Base-by-base conservation (phyloP, 1,140 invertebrate species). In the Panagrolaimus sp. region DNA sequence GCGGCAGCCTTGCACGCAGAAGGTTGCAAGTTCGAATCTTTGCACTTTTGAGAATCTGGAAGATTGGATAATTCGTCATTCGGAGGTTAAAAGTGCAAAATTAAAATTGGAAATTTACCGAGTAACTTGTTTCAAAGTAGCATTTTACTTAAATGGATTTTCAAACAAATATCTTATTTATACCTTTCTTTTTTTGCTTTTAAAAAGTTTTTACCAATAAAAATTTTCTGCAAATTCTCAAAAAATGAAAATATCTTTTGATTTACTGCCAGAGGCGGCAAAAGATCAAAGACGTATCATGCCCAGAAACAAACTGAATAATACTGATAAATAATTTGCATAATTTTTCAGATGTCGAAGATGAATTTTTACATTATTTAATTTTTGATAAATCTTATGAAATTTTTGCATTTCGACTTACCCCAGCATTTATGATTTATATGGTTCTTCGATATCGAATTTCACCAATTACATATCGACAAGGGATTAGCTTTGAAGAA, bases 351-450 rank as follows among this genome's bases (percentile, higher is more conserved):
- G 70, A 10, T 24, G 32, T 21, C 14, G 70, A 71, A 47, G 68
- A 71, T n/a, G 24, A 52, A 24, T 72, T 71, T 26, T 43, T 71
- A 1, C 46, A 44, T 26, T 21, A 48, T 12, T 32, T 71, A 17
- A 43, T 71, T 1, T 26, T 43, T 26, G 17, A 63, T 26, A 17
- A 17, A 3, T 43, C 32, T 0, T 24, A 28, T 8, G 46, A 68
- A 28, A 38, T 74, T 43, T 28, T 62, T 14, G 26, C 44, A 17
- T 77, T 79, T 63, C 69, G 66, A 7, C 65, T 79, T n/a, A 67
- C 80, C 4, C 79, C 79, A 8, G 80, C 81, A 10, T 83, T 80
- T 58, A 64, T 76, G 14, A 65, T 80, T 28, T 80, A 80, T 47
- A 74, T 82, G 72, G 67, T 73, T 1, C 66, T 70, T 26, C 75